These are phyloP conservation scores for Pinna nobilis DNA, from an alignment of 1,140 invertebrate species.

Conservation along the genomic window DNA sequence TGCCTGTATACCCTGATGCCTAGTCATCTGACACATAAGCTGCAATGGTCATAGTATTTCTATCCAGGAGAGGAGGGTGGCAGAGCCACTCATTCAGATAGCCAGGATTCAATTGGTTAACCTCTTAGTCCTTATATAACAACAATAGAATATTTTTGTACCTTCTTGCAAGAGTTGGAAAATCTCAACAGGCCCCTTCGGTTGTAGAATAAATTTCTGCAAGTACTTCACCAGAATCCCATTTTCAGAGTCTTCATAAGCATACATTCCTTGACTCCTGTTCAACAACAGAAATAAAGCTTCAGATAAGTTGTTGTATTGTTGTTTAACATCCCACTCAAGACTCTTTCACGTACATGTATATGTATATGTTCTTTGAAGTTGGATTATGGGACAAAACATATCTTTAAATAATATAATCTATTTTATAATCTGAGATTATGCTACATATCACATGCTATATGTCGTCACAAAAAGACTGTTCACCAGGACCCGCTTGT, in stretches of 20 bases:
- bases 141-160: too few species aligned
- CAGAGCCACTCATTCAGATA: too few species aligned
- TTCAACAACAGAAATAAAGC: conserved; percentile 1
- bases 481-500: too few species aligned
- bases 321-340: too few species aligned
- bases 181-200: conserved; percentile 53
- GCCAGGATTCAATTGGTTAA: too few species aligned
- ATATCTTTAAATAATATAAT: background rate
- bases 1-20: too few species aligned
- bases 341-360: too few species aligned
- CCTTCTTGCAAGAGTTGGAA: conserved; percentile 60
- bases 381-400: background rate
- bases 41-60: too few species aligned
- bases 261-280: conserved; percentile 60
- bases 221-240: conserved; percentile 63
- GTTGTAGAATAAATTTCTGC: conserved; percentile 49
- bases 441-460: background rate
- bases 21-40: too few species aligned
- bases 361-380: background rate
- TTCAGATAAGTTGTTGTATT: background rate
- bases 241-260: conserved; percentile 58
- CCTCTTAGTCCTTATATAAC: too few species aligned
- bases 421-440: too few species aligned
- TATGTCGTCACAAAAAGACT: background rate
- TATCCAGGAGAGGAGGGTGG: too few species aligned